Evolutionary conservation across 1,140 invertebrate genomes (phyloP).

Genomic region (Caenorhabditis briggsae): DNA sequence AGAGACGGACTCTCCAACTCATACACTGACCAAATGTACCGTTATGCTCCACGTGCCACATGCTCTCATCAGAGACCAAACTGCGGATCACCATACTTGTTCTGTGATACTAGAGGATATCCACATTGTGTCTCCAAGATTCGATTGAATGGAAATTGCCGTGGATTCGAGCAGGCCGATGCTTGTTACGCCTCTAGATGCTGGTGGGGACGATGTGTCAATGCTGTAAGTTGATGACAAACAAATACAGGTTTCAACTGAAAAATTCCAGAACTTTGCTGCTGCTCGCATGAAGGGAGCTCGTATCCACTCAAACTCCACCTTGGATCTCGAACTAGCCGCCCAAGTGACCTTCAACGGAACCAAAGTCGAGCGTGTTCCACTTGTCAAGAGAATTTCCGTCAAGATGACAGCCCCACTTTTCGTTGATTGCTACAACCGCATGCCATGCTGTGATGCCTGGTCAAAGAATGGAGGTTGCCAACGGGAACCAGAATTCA

Average conservation of each 20-base stretch:
- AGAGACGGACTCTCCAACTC: conserved; percentile 75
- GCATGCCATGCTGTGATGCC: conserved; percentile 72
- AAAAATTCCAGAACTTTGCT: conserved; percentile 41
- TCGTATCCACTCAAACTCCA: conserved; percentile 21
- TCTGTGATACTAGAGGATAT: conserved; percentile 72
- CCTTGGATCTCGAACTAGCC: conserved; percentile 15
- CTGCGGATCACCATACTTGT: conserved; percentile 74
- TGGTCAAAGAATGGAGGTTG: conserved; percentile 72
- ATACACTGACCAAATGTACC: conserved; percentile 77
- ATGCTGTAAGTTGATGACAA: conserved; percentile 68
- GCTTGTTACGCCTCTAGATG: conserved; percentile 74
- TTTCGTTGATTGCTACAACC: conserved; percentile 74
- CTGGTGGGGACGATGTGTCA: conserved; percentile 72
- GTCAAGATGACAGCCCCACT: conserved; percentile 59
- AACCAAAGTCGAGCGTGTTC: conserved; percentile 40
- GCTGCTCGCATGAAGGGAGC: conserved; percentile 55
- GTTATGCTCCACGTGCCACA: conserved; percentile 74
- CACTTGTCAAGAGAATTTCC: conserved; percentile 44
- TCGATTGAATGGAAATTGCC: conserved; percentile 73
- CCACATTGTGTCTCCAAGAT: conserved; percentile 78
- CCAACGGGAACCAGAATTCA: conserved; percentile 69
- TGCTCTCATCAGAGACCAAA: conserved; percentile 67
- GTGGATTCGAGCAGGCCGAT: conserved; percentile 74
- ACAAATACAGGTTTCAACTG: no score
- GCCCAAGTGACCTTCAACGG: neutral